phyloP scores from a whole-genome alignment of 1,140 invertebrate species.

The Philotrypesis tridentata region DNA sequence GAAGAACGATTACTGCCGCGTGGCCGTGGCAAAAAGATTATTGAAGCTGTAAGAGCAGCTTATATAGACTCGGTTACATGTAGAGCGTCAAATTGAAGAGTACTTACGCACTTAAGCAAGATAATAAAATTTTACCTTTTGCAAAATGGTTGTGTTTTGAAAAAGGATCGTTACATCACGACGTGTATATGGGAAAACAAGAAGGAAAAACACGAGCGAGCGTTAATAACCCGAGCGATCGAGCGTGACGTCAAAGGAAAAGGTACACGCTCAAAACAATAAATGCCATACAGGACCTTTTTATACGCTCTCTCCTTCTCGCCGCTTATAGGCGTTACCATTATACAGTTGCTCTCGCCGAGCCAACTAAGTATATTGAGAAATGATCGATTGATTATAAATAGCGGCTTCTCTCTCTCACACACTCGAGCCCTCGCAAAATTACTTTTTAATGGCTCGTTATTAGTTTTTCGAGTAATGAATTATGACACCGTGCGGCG shows the following conservation, averaged over 20 bases:
- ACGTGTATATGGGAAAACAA: not conserved
- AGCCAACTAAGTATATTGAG: not conserved
- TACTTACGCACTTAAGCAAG: too few species aligned
- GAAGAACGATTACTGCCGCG: too few species aligned
- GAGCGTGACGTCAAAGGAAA: not conserved
- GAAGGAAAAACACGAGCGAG: not conserved
- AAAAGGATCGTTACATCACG: not conserved
- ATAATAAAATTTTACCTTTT: too few species aligned
- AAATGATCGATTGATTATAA: slow-evolving; percentile 37
- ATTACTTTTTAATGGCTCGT: slow-evolving; percentile 29
- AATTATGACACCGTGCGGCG: slow-evolving; percentile 1
- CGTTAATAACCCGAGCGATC: too few species aligned
- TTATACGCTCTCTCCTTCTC: not conserved
- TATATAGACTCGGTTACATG: too few species aligned
- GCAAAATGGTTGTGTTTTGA: not conserved
- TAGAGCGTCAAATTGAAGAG: too few species aligned
- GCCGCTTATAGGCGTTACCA: too few species aligned
- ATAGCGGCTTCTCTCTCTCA: not conserved
- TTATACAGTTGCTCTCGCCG: not conserved
- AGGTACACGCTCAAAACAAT: slow-evolving; percentile 30
- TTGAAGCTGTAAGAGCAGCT: too few species aligned
- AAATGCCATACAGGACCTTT: not conserved
- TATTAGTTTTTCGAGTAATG: slow-evolving; percentile 26
- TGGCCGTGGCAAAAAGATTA: too few species aligned
- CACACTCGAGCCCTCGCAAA: not conserved